Evolutionary conservation across 2,797 vertebrate species (phyloP).

Genomic region (Cyprinella venusta): DNA sequence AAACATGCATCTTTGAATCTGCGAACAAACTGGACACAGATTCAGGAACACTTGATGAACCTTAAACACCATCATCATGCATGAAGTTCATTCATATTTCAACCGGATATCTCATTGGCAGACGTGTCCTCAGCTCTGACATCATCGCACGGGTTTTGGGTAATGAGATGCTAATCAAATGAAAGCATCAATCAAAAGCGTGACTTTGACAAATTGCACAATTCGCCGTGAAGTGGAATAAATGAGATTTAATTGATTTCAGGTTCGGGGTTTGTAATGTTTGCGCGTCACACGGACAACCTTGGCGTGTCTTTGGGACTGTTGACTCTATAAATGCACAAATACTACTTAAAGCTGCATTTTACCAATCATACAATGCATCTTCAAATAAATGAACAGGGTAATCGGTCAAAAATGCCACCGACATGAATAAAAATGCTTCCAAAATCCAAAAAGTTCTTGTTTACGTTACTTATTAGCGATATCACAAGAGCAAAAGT

Average conservation of each 20-base stretch:
- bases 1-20: neutral
- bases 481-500: neutral
- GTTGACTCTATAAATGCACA: neutral
- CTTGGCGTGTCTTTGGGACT: constrained; percentile 16
- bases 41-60: neutral
- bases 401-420: neutral
- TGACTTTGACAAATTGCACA: constrained; percentile 29
- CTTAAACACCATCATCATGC: neutral
- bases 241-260: constrained; percentile 10
- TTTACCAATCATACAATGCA: neutral
- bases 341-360: neutral
- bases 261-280: constrained; percentile 16
- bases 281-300: neutral
- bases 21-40: neutral
- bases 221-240: constrained; percentile 16
- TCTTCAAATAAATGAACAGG: neutral
- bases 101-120: neutral
- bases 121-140: neutral
- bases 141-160: constrained; percentile 15
- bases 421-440: neutral
- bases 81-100: constrained; percentile 11
- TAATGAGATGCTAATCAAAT: constrained; percentile 38
- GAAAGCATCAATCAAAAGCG: constrained; percentile 25
- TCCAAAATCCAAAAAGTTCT: neutral
- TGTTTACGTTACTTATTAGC: neutral